phyloP scores from a whole-genome alignment of 2,888 invertebrate species.

The Andrena camellia region DNA sequence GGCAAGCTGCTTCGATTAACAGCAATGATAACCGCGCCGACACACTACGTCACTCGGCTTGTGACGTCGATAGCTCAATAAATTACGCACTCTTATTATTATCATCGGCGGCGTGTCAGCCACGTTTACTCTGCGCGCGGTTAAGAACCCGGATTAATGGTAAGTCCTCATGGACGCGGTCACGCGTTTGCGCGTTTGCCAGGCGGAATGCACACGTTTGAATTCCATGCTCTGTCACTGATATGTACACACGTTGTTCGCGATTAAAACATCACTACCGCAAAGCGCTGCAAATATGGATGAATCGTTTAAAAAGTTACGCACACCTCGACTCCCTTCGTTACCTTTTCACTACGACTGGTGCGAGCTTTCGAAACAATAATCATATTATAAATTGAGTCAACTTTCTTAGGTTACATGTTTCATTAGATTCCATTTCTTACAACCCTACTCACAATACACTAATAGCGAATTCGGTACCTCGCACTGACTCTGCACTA shows the following conservation, averaged over 20 bases:
- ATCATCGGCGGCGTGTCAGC: conserved; percentile 63
- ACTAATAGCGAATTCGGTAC: too few relatives aligned
- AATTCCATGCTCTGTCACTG: conserved; percentile 62
- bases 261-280: conserved; percentile 57
- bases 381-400: background rate
- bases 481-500: too few relatives aligned
- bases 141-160: conserved; percentile 76
- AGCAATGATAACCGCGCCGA: conserved; percentile 59
- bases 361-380: background rate
- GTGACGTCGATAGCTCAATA: conserved; percentile 67
- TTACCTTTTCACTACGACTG: background rate
- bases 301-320: conserved; percentile 20
- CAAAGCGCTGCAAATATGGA: conserved; percentile 47
- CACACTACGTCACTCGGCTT: conserved; percentile 64
- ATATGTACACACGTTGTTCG: conserved; percentile 40
- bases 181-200: conserved; percentile 73
- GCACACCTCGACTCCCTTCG: conserved; percentile 10
- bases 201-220: conserved; percentile 63
- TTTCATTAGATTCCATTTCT: background rate
- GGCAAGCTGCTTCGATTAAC: conserved; percentile 56
- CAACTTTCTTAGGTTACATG: background rate
- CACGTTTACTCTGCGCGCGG: conserved; percentile 70
- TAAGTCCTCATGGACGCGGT: conserved; percentile 75
- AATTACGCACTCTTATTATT: conserved; percentile 70
- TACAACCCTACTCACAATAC: background rate